Base-by-base conservation (phyloP, 1,140 invertebrate genomes). In the Lepidurus arcticus region DNA sequence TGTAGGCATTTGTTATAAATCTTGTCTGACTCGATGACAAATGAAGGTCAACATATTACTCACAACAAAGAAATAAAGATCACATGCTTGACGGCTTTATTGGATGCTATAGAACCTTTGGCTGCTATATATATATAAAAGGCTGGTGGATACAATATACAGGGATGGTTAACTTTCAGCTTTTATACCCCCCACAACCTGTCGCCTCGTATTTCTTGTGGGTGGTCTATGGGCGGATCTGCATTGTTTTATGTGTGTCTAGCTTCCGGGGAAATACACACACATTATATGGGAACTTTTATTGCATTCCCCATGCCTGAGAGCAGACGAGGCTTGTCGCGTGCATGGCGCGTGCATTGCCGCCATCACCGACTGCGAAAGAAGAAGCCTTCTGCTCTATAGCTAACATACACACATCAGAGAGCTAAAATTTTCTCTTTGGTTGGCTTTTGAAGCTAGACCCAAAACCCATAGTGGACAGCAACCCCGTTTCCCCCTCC, bases 271-370 rank as follows among this genome's bases (percentile, higher is more conserved):
- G 16, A 65, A 65, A 65, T 13, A 21, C 53, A 65, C 53, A 65
- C 53, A 65, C 53, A 65, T 65, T 7, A 47, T 47, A 65, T 13
- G 13, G 6, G 13, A 13, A 65, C 53, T 65, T 65, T 65, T 65
- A 65, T 65, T 65, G 21, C 53, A 65, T 65, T 65, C 21, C 53
- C 53, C 53, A 65, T 65, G 53, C 53, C 53, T 65, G 53, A 65
- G 53, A 65, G 53, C 53, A 65, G 13, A 13, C 53, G 13, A 34
- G 53, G 53, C 53, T 65, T 65, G 53, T 65, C 53, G 53, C 53
- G 53, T 65, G 53, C 53, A 65, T 65, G 53, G 53, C 53, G 53
- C 53, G 53, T 65, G 53, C 53, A 65, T 65, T 65, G 34, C 53
- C 13, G 53, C 53, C 53, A 65, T 65, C 53, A 21, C 21, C n/a